These are phyloP conservation scores for Ceyx cyanopectus DNA, from an alignment of 2,113 vertebrate species.

Conservation along the genomic window DNA sequence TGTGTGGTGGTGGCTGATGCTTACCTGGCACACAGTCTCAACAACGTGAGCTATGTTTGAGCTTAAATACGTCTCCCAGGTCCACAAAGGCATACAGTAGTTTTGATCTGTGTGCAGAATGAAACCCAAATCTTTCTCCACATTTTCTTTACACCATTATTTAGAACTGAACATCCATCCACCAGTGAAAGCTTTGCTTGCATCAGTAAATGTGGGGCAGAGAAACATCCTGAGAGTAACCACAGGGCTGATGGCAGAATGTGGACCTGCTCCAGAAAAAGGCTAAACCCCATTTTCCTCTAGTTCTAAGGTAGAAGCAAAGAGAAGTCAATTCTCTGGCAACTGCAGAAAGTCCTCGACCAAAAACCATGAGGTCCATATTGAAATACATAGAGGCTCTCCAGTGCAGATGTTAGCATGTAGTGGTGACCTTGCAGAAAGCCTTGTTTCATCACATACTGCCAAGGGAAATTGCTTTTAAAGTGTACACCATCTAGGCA, in stretches of 20 bases:
- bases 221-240: neutral
- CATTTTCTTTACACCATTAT: neutral
- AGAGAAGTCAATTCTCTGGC: neutral
- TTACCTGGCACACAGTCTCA: neutral
- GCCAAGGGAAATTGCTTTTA: neutral
- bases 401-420: fast-evolving
- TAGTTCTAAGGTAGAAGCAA: neutral
- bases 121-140: neutral
- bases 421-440: neutral
- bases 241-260: neutral
- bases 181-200: neutral
- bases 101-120: neutral
- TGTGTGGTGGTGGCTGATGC: neutral
- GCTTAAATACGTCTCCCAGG: neutral
- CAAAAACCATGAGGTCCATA: neutral
- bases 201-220: neutral
- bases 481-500: neutral
- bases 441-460: fast-evolving
- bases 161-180: neutral
- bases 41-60: neutral
- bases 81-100: neutral
- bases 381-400: neutral
- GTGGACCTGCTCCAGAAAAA: neutral
- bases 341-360: neutral
- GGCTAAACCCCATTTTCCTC: neutral